Evolutionary conservation across 2,888 invertebrate genomes (phyloP).

Genomic region (Leucophenga maculata): DNA sequence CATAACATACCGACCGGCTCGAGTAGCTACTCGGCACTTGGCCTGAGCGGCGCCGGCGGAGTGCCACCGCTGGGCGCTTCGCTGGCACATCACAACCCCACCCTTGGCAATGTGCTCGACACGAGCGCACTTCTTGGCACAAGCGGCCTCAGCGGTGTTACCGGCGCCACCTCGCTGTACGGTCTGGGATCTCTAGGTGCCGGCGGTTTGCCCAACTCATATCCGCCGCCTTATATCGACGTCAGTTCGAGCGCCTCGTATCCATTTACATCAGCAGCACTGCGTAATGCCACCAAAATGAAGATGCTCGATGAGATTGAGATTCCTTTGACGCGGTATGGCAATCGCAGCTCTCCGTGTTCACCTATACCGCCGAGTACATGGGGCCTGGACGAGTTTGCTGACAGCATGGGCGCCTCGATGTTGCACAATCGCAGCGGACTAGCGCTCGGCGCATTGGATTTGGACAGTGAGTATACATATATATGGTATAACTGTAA

Average conservation of each 20-base stretch:
- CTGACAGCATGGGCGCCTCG: slow-evolving; percentile 76
- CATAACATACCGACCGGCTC: slow-evolving; percentile 72
- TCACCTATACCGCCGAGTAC: slow-evolving; percentile 77
- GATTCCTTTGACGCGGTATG: slow-evolving; percentile 77
- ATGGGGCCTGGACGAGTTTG: slow-evolving; percentile 78
- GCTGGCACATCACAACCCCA: slow-evolving; percentile 66
- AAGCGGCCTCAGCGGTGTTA: slow-evolving; percentile 55
- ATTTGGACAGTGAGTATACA: slow-evolving; percentile 70
- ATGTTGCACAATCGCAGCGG: slow-evolving; percentile 77
- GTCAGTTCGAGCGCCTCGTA: slow-evolving; percentile 72
- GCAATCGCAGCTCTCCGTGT: slow-evolving; percentile 78
- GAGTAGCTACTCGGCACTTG: slow-evolving; percentile 71
- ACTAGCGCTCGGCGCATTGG: slow-evolving; percentile 73
- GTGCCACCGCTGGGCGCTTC: slow-evolving; percentile 64
- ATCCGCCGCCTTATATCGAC: slow-evolving; percentile 67
- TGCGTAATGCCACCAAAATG: slow-evolving; percentile 78
- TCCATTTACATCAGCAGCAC: slow-evolving; percentile 77
- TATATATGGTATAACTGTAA: neutral
- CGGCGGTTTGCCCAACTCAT: slow-evolving; percentile 67
- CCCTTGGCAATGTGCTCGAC: slow-evolving; percentile 68
- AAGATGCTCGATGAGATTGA: slow-evolving; percentile 84
- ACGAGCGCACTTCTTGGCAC: slow-evolving; percentile 64
- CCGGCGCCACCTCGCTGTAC: slow-evolving; percentile 63
- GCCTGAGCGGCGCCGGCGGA: slow-evolving; percentile 65
- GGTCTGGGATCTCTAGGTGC: slow-evolving; percentile 55